Evolutionary conservation across 1,140 invertebrate genomes (phyloP).

Genomic region (Scaptomyza hsui): DNA sequence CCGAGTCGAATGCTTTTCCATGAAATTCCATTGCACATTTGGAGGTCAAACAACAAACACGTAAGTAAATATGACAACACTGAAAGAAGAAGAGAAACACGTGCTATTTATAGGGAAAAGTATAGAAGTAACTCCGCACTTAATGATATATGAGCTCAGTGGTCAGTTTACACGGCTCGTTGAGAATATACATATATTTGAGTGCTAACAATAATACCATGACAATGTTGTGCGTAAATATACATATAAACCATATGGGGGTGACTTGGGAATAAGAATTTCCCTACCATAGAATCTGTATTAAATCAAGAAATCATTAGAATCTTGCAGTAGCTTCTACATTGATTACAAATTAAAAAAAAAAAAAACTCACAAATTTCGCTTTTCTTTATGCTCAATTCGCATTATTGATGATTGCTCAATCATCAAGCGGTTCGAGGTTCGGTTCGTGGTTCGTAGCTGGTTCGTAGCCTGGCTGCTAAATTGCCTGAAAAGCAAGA

Average conservation of each 20-base stretch:
- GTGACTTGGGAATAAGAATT: neutral
- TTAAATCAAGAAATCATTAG: too few species aligned
- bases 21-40: slow-evolving; percentile 71
- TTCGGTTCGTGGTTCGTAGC: slow-evolving; percentile 3
- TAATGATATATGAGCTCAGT: slow-evolving; percentile 67
- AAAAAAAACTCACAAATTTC: slow-evolving; percentile 15
- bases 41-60: slow-evolving; percentile 61
- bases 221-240: slow-evolving; percentile 72
- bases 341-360: too few species aligned
- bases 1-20: slow-evolving; percentile 52
- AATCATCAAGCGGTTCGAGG: slow-evolving; percentile 42
- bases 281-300: too few species aligned
- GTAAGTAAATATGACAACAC: slow-evolving; percentile 37
- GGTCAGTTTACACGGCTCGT: slow-evolving; percentile 69
- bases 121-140: too few species aligned
- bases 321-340: too few species aligned
- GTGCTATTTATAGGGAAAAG: slow-evolving; percentile 78
- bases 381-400: slow-evolving; percentile 57
- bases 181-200: slow-evolving; percentile 51
- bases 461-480: slow-evolving; percentile 33
- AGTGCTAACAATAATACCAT: slow-evolving; percentile 65
- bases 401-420: slow-evolving; percentile 68
- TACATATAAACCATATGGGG: slow-evolving; percentile 71
- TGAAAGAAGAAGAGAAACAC: too few species aligned
- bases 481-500: slow-evolving; percentile 30